These are phyloP conservation scores for Rhopalosiphum maidis DNA, from an alignment of 1,140 invertebrate genomes.

Conservation along the genomic window DNA sequence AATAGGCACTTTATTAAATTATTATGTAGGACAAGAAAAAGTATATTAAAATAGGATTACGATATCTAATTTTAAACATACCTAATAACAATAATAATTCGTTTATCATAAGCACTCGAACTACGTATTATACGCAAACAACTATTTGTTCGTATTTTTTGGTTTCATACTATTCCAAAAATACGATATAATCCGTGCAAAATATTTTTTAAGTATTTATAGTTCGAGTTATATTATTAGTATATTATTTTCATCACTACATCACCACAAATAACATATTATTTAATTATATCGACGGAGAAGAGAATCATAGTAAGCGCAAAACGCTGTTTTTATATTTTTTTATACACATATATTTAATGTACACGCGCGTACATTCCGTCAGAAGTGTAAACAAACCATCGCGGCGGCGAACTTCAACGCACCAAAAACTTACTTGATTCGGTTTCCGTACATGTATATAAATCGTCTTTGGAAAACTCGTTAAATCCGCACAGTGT, in stretches of 20 bases:
- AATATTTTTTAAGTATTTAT: background rate
- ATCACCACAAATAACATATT: background rate
- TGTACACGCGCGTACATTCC: background rate
- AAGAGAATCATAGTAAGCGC: background rate
- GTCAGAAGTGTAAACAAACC: background rate
- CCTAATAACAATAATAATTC: background rate
- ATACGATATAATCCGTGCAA: background rate
- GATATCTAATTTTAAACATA: background rate
- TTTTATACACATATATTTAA: background rate
- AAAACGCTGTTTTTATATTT: background rate
- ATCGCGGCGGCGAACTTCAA: background rate
- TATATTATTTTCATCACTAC: background rate
- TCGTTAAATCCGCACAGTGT: background rate
- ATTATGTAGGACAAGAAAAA: background rate
- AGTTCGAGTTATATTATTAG: too few relatives aligned
- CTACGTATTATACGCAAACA: background rate
- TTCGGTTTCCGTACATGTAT: background rate
- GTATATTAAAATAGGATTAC: background rate
- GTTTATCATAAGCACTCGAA: background rate
- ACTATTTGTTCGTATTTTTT: background rate
- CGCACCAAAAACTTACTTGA: background rate
- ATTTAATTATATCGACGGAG: background rate
- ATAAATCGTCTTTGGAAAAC: constrained; percentile 34
- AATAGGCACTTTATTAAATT: background rate
- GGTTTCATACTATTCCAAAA: background rate